Percentiles rank a stretch among this genome's conserved stretches.
Evolutionary conservation across 2,888 invertebrate genomes (phyloP).

Genomic region (Capitulum mitella): DNA sequence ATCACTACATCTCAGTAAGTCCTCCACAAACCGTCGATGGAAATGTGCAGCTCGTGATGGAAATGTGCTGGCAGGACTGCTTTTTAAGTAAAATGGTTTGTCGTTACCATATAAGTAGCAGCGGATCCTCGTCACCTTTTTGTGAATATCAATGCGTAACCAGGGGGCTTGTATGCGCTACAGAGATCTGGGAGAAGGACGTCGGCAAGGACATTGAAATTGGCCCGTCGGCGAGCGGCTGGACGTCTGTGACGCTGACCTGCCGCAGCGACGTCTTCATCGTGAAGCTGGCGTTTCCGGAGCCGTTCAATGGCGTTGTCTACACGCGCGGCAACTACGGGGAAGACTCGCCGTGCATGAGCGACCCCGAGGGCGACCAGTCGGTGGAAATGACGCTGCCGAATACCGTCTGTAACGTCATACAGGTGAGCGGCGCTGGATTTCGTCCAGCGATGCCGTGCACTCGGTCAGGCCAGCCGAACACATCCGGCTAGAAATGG

Average conservation of each 20-base stretch:
- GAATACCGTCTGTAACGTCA: slow-evolving; percentile 52
- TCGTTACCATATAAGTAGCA: no score
- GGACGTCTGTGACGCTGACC: slow-evolving; percentile 21
- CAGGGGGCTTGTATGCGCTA: neutral
- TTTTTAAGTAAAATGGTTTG: no score
- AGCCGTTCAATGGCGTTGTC: slow-evolving; percentile 55
- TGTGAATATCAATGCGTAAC: no score
- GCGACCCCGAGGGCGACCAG: slow-evolving; percentile 47
- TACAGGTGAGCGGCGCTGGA: slow-evolving; percentile 42
- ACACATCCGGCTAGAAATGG: no score
- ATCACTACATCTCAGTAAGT: no score
- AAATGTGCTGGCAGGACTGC: no score
- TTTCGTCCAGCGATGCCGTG: no score
- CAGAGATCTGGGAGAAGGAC: slow-evolving; percentile 30
- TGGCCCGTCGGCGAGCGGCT: slow-evolving; percentile 27
- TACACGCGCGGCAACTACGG: slow-evolving; percentile 57
- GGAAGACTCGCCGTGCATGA: slow-evolving; percentile 52
- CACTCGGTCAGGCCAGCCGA: no score
- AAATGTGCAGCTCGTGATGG: no score
- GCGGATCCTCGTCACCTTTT: no score
- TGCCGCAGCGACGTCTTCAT: slow-evolving; percentile 22
- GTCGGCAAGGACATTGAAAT: slow-evolving; percentile 30
- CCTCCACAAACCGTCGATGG: no score
- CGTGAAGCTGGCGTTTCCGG: slow-evolving; percentile 33
- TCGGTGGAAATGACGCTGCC: slow-evolving; percentile 52